phyloP scores from a whole-genome alignment of 2,113 vertebrate genomes.

The Pelecanoides urinatrix region DNA sequence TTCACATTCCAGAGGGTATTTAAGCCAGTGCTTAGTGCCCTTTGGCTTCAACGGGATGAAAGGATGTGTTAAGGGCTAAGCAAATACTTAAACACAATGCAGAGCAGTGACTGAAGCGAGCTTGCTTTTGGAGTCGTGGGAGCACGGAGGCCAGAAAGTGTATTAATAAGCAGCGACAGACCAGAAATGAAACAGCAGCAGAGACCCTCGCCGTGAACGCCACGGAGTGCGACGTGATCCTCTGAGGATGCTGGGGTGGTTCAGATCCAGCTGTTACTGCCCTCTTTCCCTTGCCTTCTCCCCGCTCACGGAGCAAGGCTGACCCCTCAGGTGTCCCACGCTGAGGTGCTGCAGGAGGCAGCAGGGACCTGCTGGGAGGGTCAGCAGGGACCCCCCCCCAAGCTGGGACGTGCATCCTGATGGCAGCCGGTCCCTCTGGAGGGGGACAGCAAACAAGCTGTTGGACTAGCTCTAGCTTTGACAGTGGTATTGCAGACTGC shows the following conservation, averaged over 20 bases:
- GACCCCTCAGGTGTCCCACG: neutral
- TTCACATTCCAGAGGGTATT: neutral
- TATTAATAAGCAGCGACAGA: neutral
- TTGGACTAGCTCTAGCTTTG: neutral
- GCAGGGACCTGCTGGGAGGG: too few relatives aligned
- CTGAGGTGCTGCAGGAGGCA: neutral
- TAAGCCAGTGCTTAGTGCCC: neutral
- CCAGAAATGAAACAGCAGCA: neutral
- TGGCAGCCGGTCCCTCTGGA: neutral
- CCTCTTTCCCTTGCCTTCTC: neutral
- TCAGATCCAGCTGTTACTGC: neutral
- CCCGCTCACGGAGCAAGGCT: accelerated
- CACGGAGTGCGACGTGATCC: accelerated
- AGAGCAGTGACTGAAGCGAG: neutral
- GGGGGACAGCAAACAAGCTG: accelerated
- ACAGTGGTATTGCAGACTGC: neutral
- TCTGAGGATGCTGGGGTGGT: neutral
- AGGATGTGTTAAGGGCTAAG: neutral
- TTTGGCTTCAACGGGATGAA: neutral
- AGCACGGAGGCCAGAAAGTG: neutral
- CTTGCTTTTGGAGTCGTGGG: neutral
- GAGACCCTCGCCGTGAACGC: neutral
- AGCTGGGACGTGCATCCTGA: neutral
- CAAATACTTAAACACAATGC: neutral
- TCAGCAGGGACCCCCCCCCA: neutral